These are phyloP conservation scores for Gambusia yucatana DNA, from an alignment of 2,797 vertebrate genomes.

Conservation along the genomic window DNA sequence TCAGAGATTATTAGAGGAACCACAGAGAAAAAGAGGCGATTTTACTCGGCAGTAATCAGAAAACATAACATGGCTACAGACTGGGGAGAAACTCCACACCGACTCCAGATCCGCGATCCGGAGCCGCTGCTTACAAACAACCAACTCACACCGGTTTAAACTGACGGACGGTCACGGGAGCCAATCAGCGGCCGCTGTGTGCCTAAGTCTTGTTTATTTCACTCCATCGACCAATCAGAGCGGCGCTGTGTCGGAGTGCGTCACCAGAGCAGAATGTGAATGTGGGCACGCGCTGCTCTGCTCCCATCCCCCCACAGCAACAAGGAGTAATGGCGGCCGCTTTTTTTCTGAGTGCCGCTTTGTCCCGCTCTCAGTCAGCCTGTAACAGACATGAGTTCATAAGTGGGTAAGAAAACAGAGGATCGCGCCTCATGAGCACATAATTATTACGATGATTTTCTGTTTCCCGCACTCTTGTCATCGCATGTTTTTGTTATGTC, in stretches of 20 bases:
- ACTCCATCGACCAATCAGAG: constrained; percentile 63
- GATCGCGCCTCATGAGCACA: constrained; percentile 65
- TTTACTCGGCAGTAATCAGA: constrained; percentile 3
- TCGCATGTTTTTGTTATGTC: constrained; percentile 67
- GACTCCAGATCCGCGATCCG: constrained; percentile 49
- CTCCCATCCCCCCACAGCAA: constrained; percentile 68
- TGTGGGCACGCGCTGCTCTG: constrained; percentile 66
- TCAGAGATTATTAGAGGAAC: not conserved
- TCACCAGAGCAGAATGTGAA: constrained; percentile 75
- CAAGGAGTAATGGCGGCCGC: constrained; percentile 66
- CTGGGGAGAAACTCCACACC: constrained; percentile 38
- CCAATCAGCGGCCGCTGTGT: constrained; percentile 62
- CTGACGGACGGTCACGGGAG: constrained; percentile 51
- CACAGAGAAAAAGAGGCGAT: constrained; percentile 16
- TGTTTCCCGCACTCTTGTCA: constrained; percentile 52
- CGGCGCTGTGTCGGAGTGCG: constrained; percentile 44
- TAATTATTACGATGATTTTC: not conserved
- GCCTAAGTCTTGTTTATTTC: constrained; percentile 43
- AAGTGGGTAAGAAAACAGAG: constrained; percentile 63
- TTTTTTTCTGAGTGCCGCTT: constrained; percentile 54
- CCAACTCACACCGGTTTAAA: constrained; percentile 35
- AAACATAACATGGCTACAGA: constrained; percentile 22
- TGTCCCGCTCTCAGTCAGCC: constrained; percentile 66
- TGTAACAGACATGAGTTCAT: constrained; percentile 55
- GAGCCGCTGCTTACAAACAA: constrained; percentile 53